Evolutionary conservation across 2,888 invertebrate genomes (phyloP).

Genomic region (Stenchaetothrips biformis): DNA sequence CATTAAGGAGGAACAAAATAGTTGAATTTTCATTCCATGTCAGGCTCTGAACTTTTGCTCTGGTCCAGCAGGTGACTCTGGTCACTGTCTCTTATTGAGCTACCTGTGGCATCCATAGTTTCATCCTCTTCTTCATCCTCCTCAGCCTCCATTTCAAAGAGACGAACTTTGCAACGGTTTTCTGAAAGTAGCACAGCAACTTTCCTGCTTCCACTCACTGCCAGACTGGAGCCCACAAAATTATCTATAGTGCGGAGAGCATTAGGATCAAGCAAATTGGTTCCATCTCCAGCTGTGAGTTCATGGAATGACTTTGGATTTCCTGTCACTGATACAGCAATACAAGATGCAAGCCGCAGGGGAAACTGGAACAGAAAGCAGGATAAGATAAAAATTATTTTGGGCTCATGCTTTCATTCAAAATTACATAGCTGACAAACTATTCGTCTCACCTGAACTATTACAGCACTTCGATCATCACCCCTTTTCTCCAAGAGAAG

Average conservation of each 20-base stretch:
- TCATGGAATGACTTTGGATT: background rate
- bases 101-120: slow-evolving; percentile 46
- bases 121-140: slow-evolving; percentile 86
- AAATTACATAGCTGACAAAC: background rate
- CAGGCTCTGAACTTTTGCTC: slow-evolving; percentile 34
- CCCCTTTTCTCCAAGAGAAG: slow-evolving; percentile 58
- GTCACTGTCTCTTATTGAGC: slow-evolving; percentile 40
- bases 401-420: background rate
- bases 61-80: slow-evolving; percentile 42
- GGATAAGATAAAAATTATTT: background rate
- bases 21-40: slow-evolving; percentile 1
- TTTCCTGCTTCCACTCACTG: slow-evolving; percentile 79
- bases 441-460: slow-evolving; percentile 50
- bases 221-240: slow-evolving; percentile 62
- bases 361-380: background rate
- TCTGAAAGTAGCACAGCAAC: slow-evolving; percentile 81
- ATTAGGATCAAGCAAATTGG: slow-evolving; percentile 36
- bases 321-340: background rate
- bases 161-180: slow-evolving; percentile 70
- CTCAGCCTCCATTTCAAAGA: slow-evolving; percentile 90
- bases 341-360: background rate
- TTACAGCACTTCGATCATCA: slow-evolving; percentile 48
- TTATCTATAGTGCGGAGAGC: slow-evolving; percentile 58
- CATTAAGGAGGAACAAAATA: background rate
- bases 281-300: slow-evolving; percentile 34